Conservation (phyloP, 2,888 invertebrate genomes). For the Coecobrya sp. region DNA sequence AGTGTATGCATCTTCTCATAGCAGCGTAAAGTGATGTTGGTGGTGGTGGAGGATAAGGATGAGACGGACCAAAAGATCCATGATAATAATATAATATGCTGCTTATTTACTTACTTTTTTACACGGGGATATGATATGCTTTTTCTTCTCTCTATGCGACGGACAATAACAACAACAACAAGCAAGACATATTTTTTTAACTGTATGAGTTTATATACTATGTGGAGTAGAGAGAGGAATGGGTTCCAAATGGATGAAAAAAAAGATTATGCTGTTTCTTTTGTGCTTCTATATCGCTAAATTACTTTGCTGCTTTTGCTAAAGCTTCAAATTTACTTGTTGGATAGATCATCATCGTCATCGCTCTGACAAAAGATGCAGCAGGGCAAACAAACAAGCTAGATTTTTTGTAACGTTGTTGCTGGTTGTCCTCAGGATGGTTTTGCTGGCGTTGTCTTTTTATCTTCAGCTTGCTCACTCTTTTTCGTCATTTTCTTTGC, state of each 20-base stretch:
- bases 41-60: slow-evolving; percentile 25
- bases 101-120: slow-evolving; percentile 42
- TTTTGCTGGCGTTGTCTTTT: background rate
- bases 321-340: slow-evolving; percentile 9
- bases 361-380: background rate
- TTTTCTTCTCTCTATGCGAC: background rate
- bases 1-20: background rate
- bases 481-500: background rate
- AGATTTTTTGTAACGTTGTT: background rate
- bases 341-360: slow-evolving; percentile 8
- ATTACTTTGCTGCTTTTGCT: background rate
- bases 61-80: slow-evolving; percentile 28
- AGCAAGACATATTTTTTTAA: slow-evolving; percentile 7
- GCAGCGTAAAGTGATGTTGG: background rate
- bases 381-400: background rate
- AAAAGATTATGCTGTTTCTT: slow-evolving; percentile 16
- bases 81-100: slow-evolving; percentile 30
- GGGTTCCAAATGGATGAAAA: slow-evolving; percentile 38
- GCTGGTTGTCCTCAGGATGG: background rate
- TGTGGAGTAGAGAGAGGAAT: background rate
- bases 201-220: background rate
- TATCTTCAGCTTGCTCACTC: background rate
- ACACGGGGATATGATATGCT: slow-evolving; percentile 20
- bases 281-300: slow-evolving; percentile 10
- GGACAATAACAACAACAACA: background rate